A percentile compares a stretch with the other conserved stretches of the same genome.
Evolutionary conservation across 2,888 invertebrate species (phyloP).

Genomic region (Pollenia labialis): DNA sequence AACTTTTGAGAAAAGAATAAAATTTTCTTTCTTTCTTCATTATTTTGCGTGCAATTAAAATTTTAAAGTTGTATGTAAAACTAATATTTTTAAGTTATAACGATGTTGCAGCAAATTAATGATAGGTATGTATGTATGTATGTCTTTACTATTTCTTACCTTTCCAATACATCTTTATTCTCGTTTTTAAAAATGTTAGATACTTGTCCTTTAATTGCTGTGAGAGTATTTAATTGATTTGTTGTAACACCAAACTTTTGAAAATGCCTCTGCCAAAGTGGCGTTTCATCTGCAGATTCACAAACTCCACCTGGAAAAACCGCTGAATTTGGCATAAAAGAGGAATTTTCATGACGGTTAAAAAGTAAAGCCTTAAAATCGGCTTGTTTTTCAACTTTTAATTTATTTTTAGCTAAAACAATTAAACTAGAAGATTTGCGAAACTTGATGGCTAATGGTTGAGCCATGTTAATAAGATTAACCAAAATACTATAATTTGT

Average conservation of each 20-base stretch:
- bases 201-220: slow-evolving; percentile 18
- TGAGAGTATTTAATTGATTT: slow-evolving; percentile 84
- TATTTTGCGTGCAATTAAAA: no score
- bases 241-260: slow-evolving; percentile 86
- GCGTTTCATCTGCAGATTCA: slow-evolving; percentile 87
- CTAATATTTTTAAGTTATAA: background rate
- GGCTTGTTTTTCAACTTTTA: slow-evolving; percentile 11
- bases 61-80: no score
- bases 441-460: slow-evolving; percentile 40
- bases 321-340: slow-evolving; percentile 67
- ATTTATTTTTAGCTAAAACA: slow-evolving; percentile 55
- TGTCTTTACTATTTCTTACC: slow-evolving; percentile 23
- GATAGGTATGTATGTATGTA: no score
- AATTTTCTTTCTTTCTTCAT: no score
- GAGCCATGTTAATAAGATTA: slow-evolving; percentile 18
- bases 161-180: slow-evolving; percentile 50
- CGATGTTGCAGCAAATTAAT: background rate
- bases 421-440: slow-evolving; percentile 65
- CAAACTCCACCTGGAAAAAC: slow-evolving; percentile 95
- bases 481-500: no score
- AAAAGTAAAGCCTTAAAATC: slow-evolving; percentile 68
- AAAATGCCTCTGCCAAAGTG: slow-evolving; percentile 89
- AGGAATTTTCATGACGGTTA: slow-evolving; percentile 65
- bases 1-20: no score
- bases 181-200: slow-evolving; percentile 65